Evolutionary conservation across 1,140 invertebrate genomes (phyloP).

Genomic region (Drosophila bocki): DNA sequence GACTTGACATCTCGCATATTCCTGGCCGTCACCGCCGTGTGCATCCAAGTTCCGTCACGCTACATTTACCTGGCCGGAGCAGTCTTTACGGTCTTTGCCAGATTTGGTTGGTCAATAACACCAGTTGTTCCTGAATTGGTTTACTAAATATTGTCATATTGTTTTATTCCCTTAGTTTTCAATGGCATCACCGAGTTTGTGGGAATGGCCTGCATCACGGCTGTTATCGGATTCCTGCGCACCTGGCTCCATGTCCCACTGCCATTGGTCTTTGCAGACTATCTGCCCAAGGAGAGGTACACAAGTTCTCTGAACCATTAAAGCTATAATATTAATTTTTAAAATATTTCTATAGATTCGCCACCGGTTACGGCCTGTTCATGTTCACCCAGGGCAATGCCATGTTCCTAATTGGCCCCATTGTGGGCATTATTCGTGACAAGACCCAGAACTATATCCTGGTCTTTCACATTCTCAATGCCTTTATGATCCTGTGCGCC

Average conservation of each 20-base stretch:
- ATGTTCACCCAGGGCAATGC: conserved; percentile 87
- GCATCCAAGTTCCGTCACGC: conserved; percentile 86
- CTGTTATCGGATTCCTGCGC: conserved; percentile 86
- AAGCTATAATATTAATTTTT: not conserved
- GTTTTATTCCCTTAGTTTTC: conserved; percentile 17
- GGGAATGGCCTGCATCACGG: conserved; percentile 86
- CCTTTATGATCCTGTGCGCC: conserved; percentile 80
- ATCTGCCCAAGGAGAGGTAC: conserved; percentile 87
- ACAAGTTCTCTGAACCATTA: not conserved
- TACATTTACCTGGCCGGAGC: conserved; percentile 86
- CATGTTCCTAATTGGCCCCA: conserved; percentile 76
- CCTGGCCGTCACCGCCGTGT: conserved; percentile 85
- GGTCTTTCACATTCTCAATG: conserved; percentile 81
- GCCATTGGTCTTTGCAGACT: conserved; percentile 88
- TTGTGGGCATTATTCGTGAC: conserved; percentile 82
- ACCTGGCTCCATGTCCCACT: conserved; percentile 87
- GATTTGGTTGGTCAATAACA: conserved; percentile 85
- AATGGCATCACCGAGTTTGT: conserved; percentile 68
- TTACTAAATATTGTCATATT: not conserved
- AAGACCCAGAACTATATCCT: conserved; percentile 74
- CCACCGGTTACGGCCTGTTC: conserved; percentile 88
- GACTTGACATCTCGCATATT: conserved; percentile 86
- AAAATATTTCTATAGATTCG: conserved; percentile 79
- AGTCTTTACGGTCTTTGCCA: conserved; percentile 85
- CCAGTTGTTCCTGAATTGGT: not conserved